A percentile compares a stretch with the other conserved stretches of the same genome.
These are phyloP conservation scores for Lathamus discolor DNA, from an alignment of 2,113 vertebrate genomes.

Conservation along the genomic window DNA sequence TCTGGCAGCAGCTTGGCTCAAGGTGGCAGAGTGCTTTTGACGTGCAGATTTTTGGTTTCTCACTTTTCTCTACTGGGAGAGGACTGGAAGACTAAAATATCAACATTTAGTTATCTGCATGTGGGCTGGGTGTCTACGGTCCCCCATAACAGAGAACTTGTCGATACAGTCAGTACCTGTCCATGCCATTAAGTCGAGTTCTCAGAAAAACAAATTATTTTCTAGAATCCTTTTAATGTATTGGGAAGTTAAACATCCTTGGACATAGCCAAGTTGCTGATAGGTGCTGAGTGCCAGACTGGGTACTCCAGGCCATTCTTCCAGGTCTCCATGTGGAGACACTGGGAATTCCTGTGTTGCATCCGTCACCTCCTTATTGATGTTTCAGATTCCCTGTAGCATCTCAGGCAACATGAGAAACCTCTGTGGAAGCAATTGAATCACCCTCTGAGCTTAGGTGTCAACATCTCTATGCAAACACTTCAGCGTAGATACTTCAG, in stretches of 20 bases:
- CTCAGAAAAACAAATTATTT: not conserved
- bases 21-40: not conserved
- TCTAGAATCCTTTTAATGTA: not conserved
- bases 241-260: not conserved
- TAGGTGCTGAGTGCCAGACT: not conserved
- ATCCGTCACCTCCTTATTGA: not conserved
- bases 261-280: not conserved
- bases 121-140: not conserved
- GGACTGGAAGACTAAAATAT: not conserved
- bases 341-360: not conserved
- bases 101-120: not conserved
- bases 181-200: not conserved
- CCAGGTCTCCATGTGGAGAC: not conserved
- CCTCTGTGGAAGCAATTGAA: not conserved
- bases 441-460: not conserved
- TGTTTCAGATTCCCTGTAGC: not conserved
- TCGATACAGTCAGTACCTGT: not conserved
- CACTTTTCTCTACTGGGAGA: not conserved
- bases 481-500: not conserved
- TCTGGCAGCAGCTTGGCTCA: not conserved
- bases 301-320: not conserved
- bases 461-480: not conserved
- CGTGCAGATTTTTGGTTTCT: not conserved
- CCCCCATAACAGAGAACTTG: accelerated
- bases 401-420: not conserved